Base-by-base conservation (phyloP, 2,113 vertebrate species). In the Orycteropus afer region DNA sequence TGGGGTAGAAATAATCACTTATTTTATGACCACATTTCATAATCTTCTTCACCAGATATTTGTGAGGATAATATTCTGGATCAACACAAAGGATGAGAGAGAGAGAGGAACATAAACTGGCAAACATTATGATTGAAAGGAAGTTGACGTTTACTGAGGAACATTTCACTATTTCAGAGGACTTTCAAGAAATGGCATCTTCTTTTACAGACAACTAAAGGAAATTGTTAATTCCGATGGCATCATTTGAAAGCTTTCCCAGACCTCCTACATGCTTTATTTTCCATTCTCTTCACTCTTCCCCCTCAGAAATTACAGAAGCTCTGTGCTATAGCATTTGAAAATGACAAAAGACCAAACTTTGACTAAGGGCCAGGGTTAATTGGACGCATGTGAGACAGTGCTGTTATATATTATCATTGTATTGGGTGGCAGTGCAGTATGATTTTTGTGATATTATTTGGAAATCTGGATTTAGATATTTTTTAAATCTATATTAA, bases 1-100 rank as follows among this genome's bases (percentile, higher is more conserved):
- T n/a, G 29, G 71, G 65, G 81, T 89, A 90, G 92, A 81, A 97
- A 95, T 85, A 96, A 94, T 96, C 25, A 15, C 76, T 96, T 80
- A 76, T 79, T 95, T 97, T 96, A 91, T 90, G 89, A 84, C 40
- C 22, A 45, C 59, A 89, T 96, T 96, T 94, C 37, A 67, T 78
- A 67, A 73, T 89, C 92, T 83, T 61, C 27, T 55, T 94, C 87
- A 95, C 34, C 88, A 93, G 83, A 87, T 92, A 89, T 92, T 95
- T 93, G 53, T 90, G 82, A 92, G 61, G 94, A 27, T 93, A 29
- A 53, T 22, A 53, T 95, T 96, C 86, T 74, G 63, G 23, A 42
- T 69, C 10, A 76, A 61, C 15, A 77, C 86, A 86, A 93, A 89
- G 57, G 57, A 34, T 7, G 59, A 77, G 42, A 53, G 20, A 92